Evolutionary conservation across 2,888 invertebrate genomes (phyloP), one percentile per base, ranked within the genome.

Genomic region (Peribatodes rhomboidaria): DNA sequence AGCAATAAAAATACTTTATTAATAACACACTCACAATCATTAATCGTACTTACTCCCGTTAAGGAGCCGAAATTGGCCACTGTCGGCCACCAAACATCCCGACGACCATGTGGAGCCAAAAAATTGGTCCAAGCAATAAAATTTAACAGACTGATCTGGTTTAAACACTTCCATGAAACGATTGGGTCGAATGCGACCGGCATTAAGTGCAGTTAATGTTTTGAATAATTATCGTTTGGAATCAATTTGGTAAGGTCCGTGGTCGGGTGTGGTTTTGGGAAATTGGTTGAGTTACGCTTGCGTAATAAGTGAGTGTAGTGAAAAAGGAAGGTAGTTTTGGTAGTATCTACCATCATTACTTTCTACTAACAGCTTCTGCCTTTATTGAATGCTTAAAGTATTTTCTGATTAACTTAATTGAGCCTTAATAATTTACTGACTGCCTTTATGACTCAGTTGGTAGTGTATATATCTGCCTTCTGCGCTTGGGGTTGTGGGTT

Each of bases 81-180:
- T 55, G 70, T 67, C 66, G 52, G 50, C 73, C 75, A 76, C 74
- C 73, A 71, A 69, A 65, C 74, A 75, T 73, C 65, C 75, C 72
- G 72, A 74, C 66, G 60, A 52, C 72, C 60, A 56, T 71, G 70
- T 79, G 74, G 33, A 56, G 33, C 58, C 37, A 41, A 65, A 74
- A 81, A 78, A 78, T 77, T 78, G 75, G 79, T 71, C 65, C 73
- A 67, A 58, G 78, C 74, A 81, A 82, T 86, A 84, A 82, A 81
- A 85, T 77, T 75, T 74, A 80, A 81, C 73, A 79, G 75, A 75
- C 73, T 82, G 84, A 79, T 85, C 85, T 83, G 77, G 76, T 85
- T 83, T 73, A 73, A 79, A 75, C 77, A 71, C 67, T 86, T 87
- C 86, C 72, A 70, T 78, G 86, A 83, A 86, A 75, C 75, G 75